These are phyloP conservation scores for Chrysogorgia sp. DNA, from an alignment of 92 coral and sea anemone genomes.

Conservation along the genomic window DNA sequence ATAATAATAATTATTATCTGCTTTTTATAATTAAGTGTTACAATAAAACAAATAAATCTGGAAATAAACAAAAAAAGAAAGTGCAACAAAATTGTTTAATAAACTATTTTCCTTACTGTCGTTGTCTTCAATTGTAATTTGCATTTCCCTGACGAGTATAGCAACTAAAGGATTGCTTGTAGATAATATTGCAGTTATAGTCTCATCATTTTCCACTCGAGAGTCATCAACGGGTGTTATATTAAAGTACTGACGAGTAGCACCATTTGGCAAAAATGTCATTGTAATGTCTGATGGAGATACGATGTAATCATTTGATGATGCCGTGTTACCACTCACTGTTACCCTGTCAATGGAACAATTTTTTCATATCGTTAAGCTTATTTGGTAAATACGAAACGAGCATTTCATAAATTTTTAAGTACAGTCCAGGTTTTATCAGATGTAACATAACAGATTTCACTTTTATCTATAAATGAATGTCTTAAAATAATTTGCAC, in stretches of 20 bases:
- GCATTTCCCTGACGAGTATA: background rate
- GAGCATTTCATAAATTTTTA: too few relatives aligned
- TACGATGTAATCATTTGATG: slow-evolving; percentile 27
- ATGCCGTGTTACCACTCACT: slow-evolving; percentile 19
- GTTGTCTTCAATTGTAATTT: background rate
- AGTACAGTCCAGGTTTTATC: too few relatives aligned
- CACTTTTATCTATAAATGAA: too few relatives aligned
- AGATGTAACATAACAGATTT: too few relatives aligned
- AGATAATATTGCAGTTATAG: background rate
- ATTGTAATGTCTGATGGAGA: slow-evolving; percentile 15
- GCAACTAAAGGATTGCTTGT: background rate
- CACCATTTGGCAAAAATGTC: slow-evolving; percentile 22
- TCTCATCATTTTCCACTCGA: slow-evolving; percentile 5
- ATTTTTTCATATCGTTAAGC: too few relatives aligned
- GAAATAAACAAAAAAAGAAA: background rate
- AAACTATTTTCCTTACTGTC: background rate
- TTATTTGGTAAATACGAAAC: too few relatives aligned
- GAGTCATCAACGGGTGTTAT: slow-evolving; percentile 15
- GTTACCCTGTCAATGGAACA: slow-evolving; percentile 1
- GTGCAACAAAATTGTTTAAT: background rate
- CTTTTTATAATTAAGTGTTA: too few relatives aligned
- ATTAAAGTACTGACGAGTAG: slow-evolving; percentile 5
- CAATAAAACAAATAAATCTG: too few relatives aligned
- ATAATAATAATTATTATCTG: too few relatives aligned
- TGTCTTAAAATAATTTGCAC: too few relatives aligned